Evolutionary conservation across 2,797 vertebrate species (phyloP).

Genomic region (Lacerta bilineata): DNA sequence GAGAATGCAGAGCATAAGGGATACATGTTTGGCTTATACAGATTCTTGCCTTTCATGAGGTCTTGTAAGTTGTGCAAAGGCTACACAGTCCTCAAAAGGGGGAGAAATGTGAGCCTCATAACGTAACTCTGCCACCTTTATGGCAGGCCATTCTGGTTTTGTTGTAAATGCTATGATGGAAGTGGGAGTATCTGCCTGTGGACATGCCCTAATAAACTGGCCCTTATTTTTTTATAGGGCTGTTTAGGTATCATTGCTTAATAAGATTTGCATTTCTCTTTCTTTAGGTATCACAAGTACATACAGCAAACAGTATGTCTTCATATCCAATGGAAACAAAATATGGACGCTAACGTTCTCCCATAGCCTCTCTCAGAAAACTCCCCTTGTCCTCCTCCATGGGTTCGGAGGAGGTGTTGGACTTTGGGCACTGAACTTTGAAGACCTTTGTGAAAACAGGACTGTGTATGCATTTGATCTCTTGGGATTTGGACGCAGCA

Average conservation of each 20-base stretch:
- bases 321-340: constrained; percentile 84
- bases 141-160: neutral
- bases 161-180: neutral
- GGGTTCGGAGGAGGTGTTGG: constrained; percentile 94
- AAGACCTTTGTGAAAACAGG: constrained; percentile 85
- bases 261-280: constrained; percentile 42
- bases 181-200: neutral
- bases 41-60: neutral
- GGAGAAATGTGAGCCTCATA: neutral
- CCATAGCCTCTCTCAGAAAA: constrained; percentile 79
- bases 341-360: constrained; percentile 91
- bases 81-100: neutral
- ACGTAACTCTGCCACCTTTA: neutral
- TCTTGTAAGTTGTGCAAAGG: neutral
- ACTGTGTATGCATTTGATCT: constrained; percentile 92
- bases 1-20: neutral
- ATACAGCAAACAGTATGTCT: constrained; percentile 86
- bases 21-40: neutral
- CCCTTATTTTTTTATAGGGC: accelerated
- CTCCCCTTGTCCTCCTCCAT: constrained; percentile 92
- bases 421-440: constrained; percentile 95
- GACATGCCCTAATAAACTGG: neutral
- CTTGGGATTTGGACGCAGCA: constrained; percentile 95
- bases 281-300: constrained; percentile 84
- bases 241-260: neutral